Evolutionary conservation across 1,140 invertebrate species (phyloP).

Genomic region (Microplitis mediator): DNA sequence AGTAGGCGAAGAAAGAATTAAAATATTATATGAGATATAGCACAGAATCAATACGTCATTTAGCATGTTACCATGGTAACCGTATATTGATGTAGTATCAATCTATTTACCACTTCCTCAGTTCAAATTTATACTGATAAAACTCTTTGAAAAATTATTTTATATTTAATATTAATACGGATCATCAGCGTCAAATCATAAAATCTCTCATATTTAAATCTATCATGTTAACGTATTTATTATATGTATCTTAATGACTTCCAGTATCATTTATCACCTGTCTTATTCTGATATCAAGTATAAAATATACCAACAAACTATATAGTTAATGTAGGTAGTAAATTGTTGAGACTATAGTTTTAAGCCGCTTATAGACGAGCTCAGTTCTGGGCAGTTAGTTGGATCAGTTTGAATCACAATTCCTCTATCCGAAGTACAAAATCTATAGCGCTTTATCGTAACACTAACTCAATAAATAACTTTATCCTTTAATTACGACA

Average conservation of each 20-base stretch:
- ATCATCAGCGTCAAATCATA: too few species aligned
- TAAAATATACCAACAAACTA: too few species aligned
- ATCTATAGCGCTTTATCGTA: constrained; percentile 6
- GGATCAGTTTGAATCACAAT: constrained; percentile 14
- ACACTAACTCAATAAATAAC: constrained; percentile 1
- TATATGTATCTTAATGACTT: not conserved
- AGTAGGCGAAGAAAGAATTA: constrained; percentile 17
- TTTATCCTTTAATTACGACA: constrained; percentile 11
- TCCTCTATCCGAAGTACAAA: not conserved
- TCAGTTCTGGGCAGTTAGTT: constrained; percentile 6
- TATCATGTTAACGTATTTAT: constrained; percentile 1
- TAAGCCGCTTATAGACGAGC: constrained; percentile 12
- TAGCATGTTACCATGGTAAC: constrained; percentile 35
- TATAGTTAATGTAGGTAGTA: not conserved
- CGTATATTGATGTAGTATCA: not conserved
- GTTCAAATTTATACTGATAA: not conserved
- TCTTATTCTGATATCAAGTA: too few species aligned
- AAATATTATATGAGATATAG: not conserved
- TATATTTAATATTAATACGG: not conserved
- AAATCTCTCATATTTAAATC: too few species aligned
- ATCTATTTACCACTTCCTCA: constrained; percentile 4
- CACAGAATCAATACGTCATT: constrained; percentile 35
- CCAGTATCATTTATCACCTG: too few species aligned
- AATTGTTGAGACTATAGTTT: constrained; percentile 8
- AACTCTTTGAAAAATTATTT: not conserved